Conservation (phyloP, 2,888 invertebrate genomes). For the Elegia similella region DNA sequence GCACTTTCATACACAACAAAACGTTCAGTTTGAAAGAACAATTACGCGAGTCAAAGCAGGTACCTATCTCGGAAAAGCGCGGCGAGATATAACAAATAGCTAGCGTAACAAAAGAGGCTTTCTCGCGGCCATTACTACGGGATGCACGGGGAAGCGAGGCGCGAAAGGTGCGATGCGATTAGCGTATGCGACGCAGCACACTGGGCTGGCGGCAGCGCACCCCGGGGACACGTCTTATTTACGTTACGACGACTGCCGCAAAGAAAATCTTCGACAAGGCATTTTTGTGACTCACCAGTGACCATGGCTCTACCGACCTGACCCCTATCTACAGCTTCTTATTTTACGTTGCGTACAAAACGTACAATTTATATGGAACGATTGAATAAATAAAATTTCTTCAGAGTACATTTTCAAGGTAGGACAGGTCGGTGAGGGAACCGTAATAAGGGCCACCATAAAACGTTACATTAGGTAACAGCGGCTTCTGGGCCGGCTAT, state of each 20-base stretch:
- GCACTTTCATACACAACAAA: constrained; percentile 74
- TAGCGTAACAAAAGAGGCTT: constrained; percentile 78
- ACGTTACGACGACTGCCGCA: constrained; percentile 77
- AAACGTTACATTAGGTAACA: constrained; percentile 81
- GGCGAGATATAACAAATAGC: constrained; percentile 77
- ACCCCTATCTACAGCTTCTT: constrained; percentile 30
- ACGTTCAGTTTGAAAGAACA: constrained; percentile 76
- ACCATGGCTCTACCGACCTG: constrained; percentile 36
- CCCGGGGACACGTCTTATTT: constrained; percentile 62
- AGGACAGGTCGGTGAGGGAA: constrained; percentile 60
- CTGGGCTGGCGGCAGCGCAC: constrained; percentile 34
- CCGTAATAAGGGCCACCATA: constrained; percentile 80
- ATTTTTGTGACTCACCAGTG: constrained; percentile 65
- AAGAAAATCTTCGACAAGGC: constrained; percentile 71
- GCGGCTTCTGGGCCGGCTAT: constrained; percentile 80
- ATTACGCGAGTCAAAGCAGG: constrained; percentile 77
- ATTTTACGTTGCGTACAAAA: constrained; percentile 36
- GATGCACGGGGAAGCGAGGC: constrained; percentile 58
- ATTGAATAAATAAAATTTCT: constrained; percentile 64
- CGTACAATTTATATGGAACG: constrained; percentile 44
- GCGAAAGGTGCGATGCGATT: constrained; percentile 57
- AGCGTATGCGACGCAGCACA: constrained; percentile 61
- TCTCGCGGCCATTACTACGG: constrained; percentile 75
- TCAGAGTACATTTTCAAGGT: constrained; percentile 41
- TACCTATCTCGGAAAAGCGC: constrained; percentile 71